Conservation (phyloP, 2,113 vertebrate species). For the Sphaerodactylus townsendi region DNA sequence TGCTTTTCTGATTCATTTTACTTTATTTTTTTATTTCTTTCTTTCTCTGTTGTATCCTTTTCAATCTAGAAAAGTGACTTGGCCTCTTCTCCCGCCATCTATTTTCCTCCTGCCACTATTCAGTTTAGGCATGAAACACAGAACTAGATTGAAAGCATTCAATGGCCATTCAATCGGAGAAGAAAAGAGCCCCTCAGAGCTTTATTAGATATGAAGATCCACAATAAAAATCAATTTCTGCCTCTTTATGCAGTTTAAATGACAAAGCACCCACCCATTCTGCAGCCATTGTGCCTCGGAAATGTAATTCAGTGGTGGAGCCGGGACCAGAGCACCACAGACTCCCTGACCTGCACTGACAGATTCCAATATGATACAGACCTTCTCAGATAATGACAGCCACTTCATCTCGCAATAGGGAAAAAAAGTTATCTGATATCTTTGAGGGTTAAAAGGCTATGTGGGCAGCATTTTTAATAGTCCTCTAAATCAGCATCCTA, state of each 20-base stretch:
- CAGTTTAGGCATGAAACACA: conserved; percentile 99
- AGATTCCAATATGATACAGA: conserved; percentile 99
- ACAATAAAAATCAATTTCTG: conserved; percentile 99
- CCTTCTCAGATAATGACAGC: conserved; percentile 97
- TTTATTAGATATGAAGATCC: conserved; percentile 99
- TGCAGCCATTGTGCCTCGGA: conserved; percentile 94
- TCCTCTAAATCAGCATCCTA: conserved; percentile 76
- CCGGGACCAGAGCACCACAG: conserved; percentile 88
- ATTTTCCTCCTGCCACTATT: conserved; percentile 86
- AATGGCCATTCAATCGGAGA: conserved; percentile 97
- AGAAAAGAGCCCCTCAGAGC: conserved; percentile 99
- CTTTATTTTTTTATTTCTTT: conserved; percentile 88
- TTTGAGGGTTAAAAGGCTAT: conserved; percentile 93
- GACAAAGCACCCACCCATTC: conserved; percentile 99
- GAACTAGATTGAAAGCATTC: conserved; percentile 99
- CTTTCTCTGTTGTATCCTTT: conserved; percentile 92
- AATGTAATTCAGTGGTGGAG: conserved; percentile 97
- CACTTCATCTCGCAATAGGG: conserved; percentile 94
- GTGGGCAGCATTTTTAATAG: conserved; percentile 92
- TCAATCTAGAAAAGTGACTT: conserved; percentile 86
- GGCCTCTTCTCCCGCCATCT: conserved; percentile 87
- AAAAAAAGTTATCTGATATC: conserved; percentile 97
- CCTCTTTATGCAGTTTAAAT: conserved; percentile 99
- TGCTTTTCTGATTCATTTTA: conserved; percentile 79
- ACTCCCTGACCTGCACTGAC: conserved; percentile 93